Conservation (phyloP, 2,888 invertebrate species). For the Tinea semifulvella region DNA sequence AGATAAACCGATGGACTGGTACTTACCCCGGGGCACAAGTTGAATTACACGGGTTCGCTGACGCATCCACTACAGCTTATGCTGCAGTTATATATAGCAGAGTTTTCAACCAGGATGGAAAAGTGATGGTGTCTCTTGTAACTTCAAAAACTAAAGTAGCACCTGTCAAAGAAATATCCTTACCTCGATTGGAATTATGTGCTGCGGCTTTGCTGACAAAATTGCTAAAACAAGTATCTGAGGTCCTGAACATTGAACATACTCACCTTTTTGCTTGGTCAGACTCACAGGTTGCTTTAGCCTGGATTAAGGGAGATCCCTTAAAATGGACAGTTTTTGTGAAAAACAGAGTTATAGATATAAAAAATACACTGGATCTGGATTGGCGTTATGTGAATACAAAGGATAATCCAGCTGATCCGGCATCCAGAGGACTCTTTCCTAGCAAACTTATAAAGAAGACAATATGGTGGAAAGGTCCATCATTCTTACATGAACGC, state of each 20-base stretch:
- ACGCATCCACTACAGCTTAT: constrained; percentile 20
- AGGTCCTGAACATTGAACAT: constrained; percentile 16
- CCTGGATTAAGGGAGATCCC: constrained; percentile 22
- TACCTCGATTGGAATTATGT: constrained; percentile 22
- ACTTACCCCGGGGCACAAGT: not conserved
- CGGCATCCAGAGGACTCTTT: constrained; percentile 23
- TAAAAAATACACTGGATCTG: constrained; percentile 18
- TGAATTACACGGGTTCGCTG: constrained; percentile 21
- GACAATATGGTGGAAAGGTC: constrained; percentile 20
- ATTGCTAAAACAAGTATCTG: constrained; percentile 11
- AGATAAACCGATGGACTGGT: constrained; percentile 20
- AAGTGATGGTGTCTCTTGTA: constrained; percentile 16
- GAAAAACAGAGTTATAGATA: constrained; percentile 22
- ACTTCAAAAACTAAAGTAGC: constrained; percentile 22
- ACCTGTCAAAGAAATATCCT: constrained; percentile 19
- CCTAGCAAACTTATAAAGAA: constrained; percentile 17
- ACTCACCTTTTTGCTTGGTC: constrained; percentile 20
- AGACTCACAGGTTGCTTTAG: constrained; percentile 23
- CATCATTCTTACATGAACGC: not conserved
- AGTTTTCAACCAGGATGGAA: not conserved
- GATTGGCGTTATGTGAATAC: constrained; percentile 22
- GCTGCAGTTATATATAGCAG: constrained; percentile 21
- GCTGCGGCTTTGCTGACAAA: constrained; percentile 17
- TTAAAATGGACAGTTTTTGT: constrained; percentile 23
- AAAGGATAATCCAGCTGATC: constrained; percentile 24